Base-by-base conservation (phyloP, 2,888 invertebrate species). In the Mechanitis mazaeus region DNA sequence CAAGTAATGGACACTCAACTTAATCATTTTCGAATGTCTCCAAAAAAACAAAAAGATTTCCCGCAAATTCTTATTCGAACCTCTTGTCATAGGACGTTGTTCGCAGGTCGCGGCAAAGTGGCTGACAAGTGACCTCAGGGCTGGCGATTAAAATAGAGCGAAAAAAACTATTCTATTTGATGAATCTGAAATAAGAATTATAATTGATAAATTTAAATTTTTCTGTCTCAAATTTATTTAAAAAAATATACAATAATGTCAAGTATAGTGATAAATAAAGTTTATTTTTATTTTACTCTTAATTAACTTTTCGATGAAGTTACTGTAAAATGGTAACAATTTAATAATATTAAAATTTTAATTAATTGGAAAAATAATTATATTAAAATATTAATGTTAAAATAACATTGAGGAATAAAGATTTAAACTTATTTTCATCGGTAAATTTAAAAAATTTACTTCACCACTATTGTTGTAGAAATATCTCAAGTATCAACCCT, bases 11-110 rank as follows among this genome's bases (percentile, higher is more conserved):
- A 60, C 61, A 67, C 70, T 70, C 60, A 61, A 64, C 66, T 66
- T 64, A 68, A 71, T 69, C 65, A 70, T 64, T 65, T 60, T 55
- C 61, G 65, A 60, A 64, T 62, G 66, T 61, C 68, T 9, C 28
- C 31, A 66, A 64, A 71, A 80, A 75, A 73, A 20, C 20, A 20
- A 72, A 68, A 72, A 71, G 71, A 66, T 66, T 66, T 68, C 69
- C 65, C 60, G 55, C 28, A 57, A 55, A 42, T 54, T 71, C 69
- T 73, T 74, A 72, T 72, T 71, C 75, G 75, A 80, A 76, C 70
- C 72, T 75, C 74, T 75, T 74, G 69, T 73, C 73, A 69, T 74
- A 69, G 72, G 74, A 74, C 76, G 71, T 73, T 74, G 77, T 73
- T 73, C 75, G 70, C 75, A 74, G 76, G 72, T 76, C 71, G 69